phyloP scores from a whole-genome alignment of 2,888 invertebrate genomes.

The Sinodicranocentrus sp. region DNA sequence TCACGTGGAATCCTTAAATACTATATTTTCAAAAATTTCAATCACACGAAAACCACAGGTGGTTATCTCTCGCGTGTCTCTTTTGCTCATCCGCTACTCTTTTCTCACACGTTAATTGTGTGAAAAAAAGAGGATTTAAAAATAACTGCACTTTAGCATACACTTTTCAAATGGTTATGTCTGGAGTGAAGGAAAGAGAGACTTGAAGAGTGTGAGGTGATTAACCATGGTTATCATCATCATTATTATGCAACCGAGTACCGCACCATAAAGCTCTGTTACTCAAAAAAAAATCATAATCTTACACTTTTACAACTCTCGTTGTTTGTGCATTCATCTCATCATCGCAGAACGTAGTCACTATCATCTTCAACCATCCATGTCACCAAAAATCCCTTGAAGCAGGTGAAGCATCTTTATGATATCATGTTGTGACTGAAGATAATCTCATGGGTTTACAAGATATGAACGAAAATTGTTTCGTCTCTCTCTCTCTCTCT shows the following conservation, averaged over 20 bases:
- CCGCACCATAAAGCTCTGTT: neutral
- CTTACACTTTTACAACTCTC: neutral
- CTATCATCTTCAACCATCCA: conserved; percentile 59
- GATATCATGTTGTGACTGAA: neutral
- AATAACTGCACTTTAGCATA: neutral
- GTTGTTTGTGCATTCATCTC: conserved; percentile 17
- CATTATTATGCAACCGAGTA: conserved; percentile 27
- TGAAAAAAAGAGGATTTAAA: too few species aligned
- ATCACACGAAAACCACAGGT: too few species aligned
- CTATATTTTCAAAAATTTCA: too few species aligned
- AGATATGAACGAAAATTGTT: neutral
- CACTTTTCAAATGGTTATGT: neutral
- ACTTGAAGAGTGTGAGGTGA: conserved; percentile 12
- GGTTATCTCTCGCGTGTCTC: too few species aligned
- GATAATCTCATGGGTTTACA: neutral
- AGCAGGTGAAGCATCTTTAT: neutral
- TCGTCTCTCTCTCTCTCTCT: neutral
- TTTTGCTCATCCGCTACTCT: too few species aligned
- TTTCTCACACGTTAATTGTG: too few species aligned
- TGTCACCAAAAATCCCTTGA: conserved; percentile 13
- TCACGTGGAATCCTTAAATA: too few species aligned
- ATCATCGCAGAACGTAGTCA: conserved; percentile 42
- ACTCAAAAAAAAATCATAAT: too few species aligned
- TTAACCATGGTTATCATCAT: conserved; percentile 59
- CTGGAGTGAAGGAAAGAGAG: conserved; percentile 34